Evolutionary conservation across 2,888 invertebrate genomes (phyloP), one percentile per base, ranked within the genome.

Genomic region (Laspeyria flexula): DNA sequence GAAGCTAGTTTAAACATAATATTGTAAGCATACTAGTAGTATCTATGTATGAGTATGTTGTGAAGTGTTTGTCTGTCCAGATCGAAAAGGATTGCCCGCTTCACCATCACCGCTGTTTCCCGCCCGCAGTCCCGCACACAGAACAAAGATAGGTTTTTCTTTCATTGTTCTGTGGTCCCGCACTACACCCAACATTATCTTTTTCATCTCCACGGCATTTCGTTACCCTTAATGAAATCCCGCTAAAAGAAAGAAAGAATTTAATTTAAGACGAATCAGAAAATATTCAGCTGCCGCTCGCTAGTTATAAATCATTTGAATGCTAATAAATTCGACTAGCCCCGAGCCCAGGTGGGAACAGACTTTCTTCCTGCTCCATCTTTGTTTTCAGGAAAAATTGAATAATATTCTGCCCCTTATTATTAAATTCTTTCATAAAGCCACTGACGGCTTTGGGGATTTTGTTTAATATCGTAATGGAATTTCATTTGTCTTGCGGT

Each of bases 291-390:
- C 88, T 88, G 88, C 88, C 87, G 82, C 86, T 85, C 79, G 86
- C 90, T 90, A 90, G 90, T 91, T 91, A 91, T 92, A 90, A 92
- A 92, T 92, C 90, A 90, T 92, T 91, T 91, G 90, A 90, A 92
- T 92, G 91, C 90, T 92, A 92, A 92, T 92, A 90, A 92, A 90
- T 92, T 90, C 90, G 85, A 88, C 86, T 87, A 83, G 84, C 80
- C 85, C 75, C 70, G 77, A 83, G 81, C 80, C 83, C 89, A 89
- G 90, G 88, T 89, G 88, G 85, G 77, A 82, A 86, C 84, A 81
- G 85, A 85, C 86, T 87, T 89, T 86, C 83, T 83, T 86, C 85
- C 81, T 81, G 80, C 85, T 85, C 80, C 85, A 85, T 89, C 86
- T 88, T 90, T 86, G 84, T 89, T 89, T 88, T 84, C 77, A 75